phyloP scores from a whole-genome alignment of 2,888 invertebrate species.

The Parnassius smintheus region DNA sequence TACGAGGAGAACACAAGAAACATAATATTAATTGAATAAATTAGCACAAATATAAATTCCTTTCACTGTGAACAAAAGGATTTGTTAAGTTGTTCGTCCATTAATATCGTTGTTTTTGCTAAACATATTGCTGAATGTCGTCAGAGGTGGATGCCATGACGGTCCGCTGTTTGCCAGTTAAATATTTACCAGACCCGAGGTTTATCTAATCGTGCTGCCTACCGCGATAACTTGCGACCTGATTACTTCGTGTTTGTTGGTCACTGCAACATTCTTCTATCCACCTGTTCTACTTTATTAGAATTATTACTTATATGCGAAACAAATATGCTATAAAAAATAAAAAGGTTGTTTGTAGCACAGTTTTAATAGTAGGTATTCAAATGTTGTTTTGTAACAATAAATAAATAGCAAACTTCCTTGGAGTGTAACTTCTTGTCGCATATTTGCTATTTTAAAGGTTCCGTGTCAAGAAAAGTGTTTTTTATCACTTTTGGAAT shows the following conservation, averaged over 20 bases:
- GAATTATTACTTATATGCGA: conserved; percentile 9
- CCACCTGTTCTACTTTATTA: conserved; percentile 64
- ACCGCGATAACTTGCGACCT: conserved; percentile 72
- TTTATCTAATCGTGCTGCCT: conserved; percentile 76
- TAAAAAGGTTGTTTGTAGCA: too few species aligned
- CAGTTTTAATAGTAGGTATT: too few species aligned
- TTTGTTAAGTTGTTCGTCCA: conserved; percentile 15
- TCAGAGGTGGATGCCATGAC: conserved; percentile 35
- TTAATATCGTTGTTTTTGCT: conserved; percentile 28
- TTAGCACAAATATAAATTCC: background rate
- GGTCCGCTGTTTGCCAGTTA: conserved; percentile 65
- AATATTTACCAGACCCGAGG: conserved; percentile 65
- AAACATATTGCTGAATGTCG: conserved; percentile 25
- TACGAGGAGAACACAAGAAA: too few species aligned
- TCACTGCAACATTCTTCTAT: conserved; percentile 52
- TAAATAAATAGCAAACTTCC: too few species aligned
- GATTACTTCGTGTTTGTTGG: conserved; percentile 63
- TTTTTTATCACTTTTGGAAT: too few species aligned
- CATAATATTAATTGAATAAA: background rate
- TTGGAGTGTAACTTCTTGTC: too few species aligned
- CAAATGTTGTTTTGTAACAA: too few species aligned
- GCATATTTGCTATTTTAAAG: too few species aligned
- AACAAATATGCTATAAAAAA: too few species aligned
- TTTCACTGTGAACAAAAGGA: conserved; percentile 8
- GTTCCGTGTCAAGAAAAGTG: too few species aligned